phyloP scores from a whole-genome alignment of 2,888 invertebrate species.

The Tetheella fluctuosa region DNA sequence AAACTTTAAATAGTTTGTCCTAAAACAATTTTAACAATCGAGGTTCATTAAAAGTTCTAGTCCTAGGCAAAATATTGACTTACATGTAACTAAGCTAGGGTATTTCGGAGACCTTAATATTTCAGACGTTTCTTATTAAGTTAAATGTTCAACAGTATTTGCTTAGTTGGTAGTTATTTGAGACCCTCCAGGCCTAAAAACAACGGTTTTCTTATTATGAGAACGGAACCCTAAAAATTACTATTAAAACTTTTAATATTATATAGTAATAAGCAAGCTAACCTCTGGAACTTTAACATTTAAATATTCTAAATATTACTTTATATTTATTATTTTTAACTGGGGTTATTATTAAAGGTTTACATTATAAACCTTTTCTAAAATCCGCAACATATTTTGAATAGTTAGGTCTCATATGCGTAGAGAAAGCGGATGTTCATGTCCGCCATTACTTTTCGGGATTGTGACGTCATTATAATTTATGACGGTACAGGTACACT shows the following conservation, averaged over 20 bases:
- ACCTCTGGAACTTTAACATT: no score
- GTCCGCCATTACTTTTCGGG: constrained; percentile 17
- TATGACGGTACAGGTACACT: constrained; percentile 43
- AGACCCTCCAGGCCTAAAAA: not conserved
- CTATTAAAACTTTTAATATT: no score
- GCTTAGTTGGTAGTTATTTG: not conserved
- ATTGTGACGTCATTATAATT: constrained; percentile 42
- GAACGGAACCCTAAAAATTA: no score
- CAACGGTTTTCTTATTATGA: not conserved
- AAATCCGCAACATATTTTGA: not conserved
- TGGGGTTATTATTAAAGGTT: no score
- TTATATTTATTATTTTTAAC: no score
- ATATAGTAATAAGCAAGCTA: no score
- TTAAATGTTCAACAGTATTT: not conserved
- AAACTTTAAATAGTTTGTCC: not conserved
- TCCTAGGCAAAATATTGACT: not conserved
- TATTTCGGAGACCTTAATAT: not conserved
- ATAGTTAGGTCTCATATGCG: constrained; percentile 16
- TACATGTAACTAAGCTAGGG: not conserved
- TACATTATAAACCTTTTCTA: no score
- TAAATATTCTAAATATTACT: no score
- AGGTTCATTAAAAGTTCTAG: not conserved
- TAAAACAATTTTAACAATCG: not conserved
- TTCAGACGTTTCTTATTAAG: not conserved
- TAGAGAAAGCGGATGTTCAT: constrained; percentile 18